Evolutionary conservation across 2,113 vertebrate species (phyloP), one percentile per base, ranked within the genome.

Genomic region (Patagioenas fasciata): DNA sequence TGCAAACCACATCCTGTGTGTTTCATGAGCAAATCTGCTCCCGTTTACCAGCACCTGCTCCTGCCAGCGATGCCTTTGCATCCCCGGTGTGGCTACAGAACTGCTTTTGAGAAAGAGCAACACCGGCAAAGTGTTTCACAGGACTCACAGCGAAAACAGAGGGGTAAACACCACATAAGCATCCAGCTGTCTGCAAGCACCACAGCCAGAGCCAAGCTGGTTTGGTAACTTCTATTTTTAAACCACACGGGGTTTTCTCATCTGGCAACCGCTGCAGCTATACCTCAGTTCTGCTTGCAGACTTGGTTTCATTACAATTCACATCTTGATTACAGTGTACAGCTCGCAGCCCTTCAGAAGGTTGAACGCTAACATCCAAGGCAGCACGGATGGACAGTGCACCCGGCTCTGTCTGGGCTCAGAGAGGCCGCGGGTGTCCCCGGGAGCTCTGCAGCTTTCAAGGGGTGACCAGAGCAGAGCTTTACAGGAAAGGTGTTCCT

Each of bases 281-380:
- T 16, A 44, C 47, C 19, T 10, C 16, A 54, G 60, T 18, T 87
- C 91, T 96, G 84, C 85, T 95, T 81, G 91, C 57, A 61, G 8
- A 15, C 73, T 81, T 9, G 61, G 77, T 78, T 92, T 93, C 94
- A 92, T 84, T 86, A 92, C 42, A 73, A 95, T 53, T 80, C 86
- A 89, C 93, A 78, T 78, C 72, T 57, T 18, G 28, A 71, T 48
- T 80, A 81, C 89, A 79, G 78, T 14, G 87, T 78, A 36, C 73
- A 44, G 48, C 24, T 32, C 14, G 50, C 58, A 83, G 74, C 85
- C 74, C 75, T 85, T 75, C 51, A 21, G 50, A 67, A 91, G 80
- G 86, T 29, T 3, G 2, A 78, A 80, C 12, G 31, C 42, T 18
- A 84, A 67, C 74, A 69, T 14, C 19, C 9, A 13, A 51, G 82